Base-by-base conservation (phyloP, 2,888 invertebrate genomes). In the Trisateles emortualis region DNA sequence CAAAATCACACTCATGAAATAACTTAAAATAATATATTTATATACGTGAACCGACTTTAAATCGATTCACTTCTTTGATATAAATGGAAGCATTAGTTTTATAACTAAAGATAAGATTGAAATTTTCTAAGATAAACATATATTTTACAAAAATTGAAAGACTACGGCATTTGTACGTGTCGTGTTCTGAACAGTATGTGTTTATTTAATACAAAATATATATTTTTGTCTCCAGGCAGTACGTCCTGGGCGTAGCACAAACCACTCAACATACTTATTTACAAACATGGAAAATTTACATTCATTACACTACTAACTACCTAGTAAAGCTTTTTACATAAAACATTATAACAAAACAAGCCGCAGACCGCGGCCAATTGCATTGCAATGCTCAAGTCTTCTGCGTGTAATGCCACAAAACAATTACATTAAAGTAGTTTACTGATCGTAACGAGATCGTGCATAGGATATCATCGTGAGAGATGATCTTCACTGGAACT, bases 391-490 rank as follows among this genome's bases (percentile, higher is more conserved):
- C 86, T 82, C 73, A 83, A 88, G 90, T 90, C 87, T 88, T 87
- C 84, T 81, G 83, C 76, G 72, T 78, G 79, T 92, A 91, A 92
- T 92, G 92, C 92, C 92, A 91, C 91, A 81, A 86, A 86, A 85
- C 82, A 85, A 86, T 75, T 73, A 84, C 84, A 86, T 87, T 71
- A 85, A 86, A 83, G 75, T 81, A 83, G 81, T 80, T 86, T 86
- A 88, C 88, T 92, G 92, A 92, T 92, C 92, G 80, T 88, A 92
- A 91, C 92, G 92, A 92, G 92, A 92, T 92, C 92, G 86, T 81
- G 78, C 81, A 81, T 92, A 92, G 92, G 92, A 92, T 88, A 87
- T 88, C 90, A 89, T 89, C 90, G 72, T 65, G 71, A 60, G 29
- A 67, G 89, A 90, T 84, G 92, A 89, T 79, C 73, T 81, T 86